These are phyloP conservation scores for Zosterops lateralis DNA, from an alignment of 2,113 vertebrate genomes.

Conservation along the genomic window DNA sequence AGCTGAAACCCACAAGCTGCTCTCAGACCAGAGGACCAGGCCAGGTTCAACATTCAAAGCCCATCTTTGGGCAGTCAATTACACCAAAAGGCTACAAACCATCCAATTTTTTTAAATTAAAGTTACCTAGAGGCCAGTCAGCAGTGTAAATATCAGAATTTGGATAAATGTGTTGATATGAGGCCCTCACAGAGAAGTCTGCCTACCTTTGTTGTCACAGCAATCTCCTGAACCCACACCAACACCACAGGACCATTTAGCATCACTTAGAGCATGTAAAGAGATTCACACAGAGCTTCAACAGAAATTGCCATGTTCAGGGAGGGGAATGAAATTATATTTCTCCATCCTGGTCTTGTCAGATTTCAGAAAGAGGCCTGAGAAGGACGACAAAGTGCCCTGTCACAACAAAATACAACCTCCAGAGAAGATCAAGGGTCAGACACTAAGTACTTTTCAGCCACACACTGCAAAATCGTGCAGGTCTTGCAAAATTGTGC, in stretches of 20 bases:
- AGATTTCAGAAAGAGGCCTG: not conserved
- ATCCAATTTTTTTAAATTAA: not conserved
- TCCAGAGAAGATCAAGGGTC: not conserved
- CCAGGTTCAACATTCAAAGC: not conserved
- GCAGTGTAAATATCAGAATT: not conserved
- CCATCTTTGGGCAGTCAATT: not conserved
- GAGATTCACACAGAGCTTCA: not conserved
- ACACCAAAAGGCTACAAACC: not conserved
- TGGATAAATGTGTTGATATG: not conserved
- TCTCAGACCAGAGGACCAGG: not conserved
- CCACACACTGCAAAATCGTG: not conserved
- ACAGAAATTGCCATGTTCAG: not conserved
- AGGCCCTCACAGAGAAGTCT: not conserved
- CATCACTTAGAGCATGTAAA: fast-evolving
- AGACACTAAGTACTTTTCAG: not conserved
- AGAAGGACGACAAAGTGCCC: not conserved
- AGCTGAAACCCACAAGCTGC: not conserved
- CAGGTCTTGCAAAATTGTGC: not conserved
- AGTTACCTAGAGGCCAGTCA: not conserved
- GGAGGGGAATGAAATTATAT: not conserved
- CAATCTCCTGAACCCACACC: not conserved
- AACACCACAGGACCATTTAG: fast-evolving
- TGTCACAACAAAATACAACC: not conserved
- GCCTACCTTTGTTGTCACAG: not conserved
- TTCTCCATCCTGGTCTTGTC: not conserved